A percentile compares a stretch with the other conserved stretches of the same genome.
phyloP scores from a whole-genome alignment of 1,140 invertebrate genomes.

The Araneus ventricosus region DNA sequence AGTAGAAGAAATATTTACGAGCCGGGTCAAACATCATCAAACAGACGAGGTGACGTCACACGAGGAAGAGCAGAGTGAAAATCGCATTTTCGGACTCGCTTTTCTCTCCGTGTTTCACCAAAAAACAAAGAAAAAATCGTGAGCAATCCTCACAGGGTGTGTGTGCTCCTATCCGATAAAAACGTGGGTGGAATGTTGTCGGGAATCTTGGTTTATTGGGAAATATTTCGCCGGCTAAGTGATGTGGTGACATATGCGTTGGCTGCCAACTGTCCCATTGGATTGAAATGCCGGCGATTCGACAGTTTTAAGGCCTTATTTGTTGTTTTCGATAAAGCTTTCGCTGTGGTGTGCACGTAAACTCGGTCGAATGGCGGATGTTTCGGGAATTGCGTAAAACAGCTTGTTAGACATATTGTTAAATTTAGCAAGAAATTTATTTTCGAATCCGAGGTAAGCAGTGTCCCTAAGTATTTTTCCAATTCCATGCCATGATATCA shows the following conservation, averaged over 20 bases:
- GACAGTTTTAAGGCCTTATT: background rate
- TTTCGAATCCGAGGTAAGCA: too few relatives aligned
- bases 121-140: background rate
- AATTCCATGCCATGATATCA: too few relatives aligned
- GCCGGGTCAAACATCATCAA: background rate
- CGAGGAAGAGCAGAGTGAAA: background rate
- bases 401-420: too few relatives aligned
- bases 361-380: too few relatives aligned
- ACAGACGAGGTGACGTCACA: background rate
- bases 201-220: background rate
- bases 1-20: background rate
- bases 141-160: background rate
- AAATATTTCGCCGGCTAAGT: background rate
- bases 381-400: too few relatives aligned
- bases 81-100: background rate
- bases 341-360: background rate
- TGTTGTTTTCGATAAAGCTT: background rate
- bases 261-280: background rate
- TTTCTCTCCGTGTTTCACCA: background rate
- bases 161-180: background rate
- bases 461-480: too few relatives aligned
- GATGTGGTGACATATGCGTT: slow-evolving; percentile 22
- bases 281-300: background rate
- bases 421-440: too few relatives aligned
- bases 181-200: background rate